Evolutionary conservation across 2,888 invertebrate genomes (phyloP), one percentile per base, ranked within the genome.

Genomic region (Orthonevra nobilis): DNA sequence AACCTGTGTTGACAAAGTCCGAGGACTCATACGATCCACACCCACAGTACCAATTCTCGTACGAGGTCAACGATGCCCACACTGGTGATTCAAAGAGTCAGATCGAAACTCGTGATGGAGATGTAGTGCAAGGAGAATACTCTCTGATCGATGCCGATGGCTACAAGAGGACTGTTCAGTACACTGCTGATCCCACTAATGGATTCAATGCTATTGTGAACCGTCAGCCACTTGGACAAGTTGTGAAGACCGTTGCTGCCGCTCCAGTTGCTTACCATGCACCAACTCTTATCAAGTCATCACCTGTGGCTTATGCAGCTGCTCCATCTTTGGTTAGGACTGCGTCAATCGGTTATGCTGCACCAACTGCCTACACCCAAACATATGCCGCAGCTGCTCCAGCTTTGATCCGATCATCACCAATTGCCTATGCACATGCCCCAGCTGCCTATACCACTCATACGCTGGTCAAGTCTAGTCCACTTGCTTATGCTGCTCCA

Each of bases 131-230:
- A 73, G 89, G 89, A 19, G 84, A 85, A 82, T 90, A 89, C 84
- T 87, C 88, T 15, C 83, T 90, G 20, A 84, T 89, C 44, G 89
- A 90, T 69, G 75, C 89, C 48, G 89, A 89, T 83, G 89, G 89
- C 46, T 86, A 86, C 82, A 88, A 86, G 83, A 86, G 90, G 81
- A 87, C 85, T 60, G 90, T 90, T 17, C 87, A 89, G 32, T 90
- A 89, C 84, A 86, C 87, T 34, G 89, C 89, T 68, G 89, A 89
- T 83, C 83, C 85, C 4, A 85, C 86, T 72, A 86, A 87, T 79
- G 89, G 90, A 81, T 90, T 90, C 85, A 89, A 89, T 81, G 90
- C 90, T 46, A 86, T 89, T 40, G 89, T 89, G n/a, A 86, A 85
- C 82, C 88, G 86, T 73, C 88, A 89, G 84, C 86, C 87, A 54